Base-by-base conservation (phyloP, 1,140 invertebrate genomes). In the Linepithema humile region DNA sequence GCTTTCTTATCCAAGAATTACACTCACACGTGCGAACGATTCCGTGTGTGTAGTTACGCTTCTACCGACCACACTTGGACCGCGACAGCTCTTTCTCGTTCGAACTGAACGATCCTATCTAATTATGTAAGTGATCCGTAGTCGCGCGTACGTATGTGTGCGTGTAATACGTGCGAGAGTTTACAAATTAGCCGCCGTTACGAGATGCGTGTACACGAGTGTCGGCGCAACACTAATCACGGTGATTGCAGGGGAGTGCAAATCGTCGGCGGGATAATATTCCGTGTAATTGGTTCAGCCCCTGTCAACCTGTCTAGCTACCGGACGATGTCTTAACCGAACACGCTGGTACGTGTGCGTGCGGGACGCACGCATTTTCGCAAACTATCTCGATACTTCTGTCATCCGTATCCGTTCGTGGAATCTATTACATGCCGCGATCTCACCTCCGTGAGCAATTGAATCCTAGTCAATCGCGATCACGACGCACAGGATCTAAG, bases 221-320 rank as follows among this genome's bases (percentile, higher is more conserved):
- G 91, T 90, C 90, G 91, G 90, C 89, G 88, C 89, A 88, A 91
- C 91, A 89, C 92, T 93, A 93, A 93, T 93, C 91, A 92, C 88
- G 82, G 83, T 93, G 91, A 93, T 93, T 93, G 92, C 92, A 91
- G 90, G 89, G 91, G 74, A 90, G 91, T 87, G 89, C 82, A 89
- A 89, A 91, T 90, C 89, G 91, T 90, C 89, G 90, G 90, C 62
- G 83, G 85, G 91, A 93, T 93, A 93, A 91, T 93, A 92, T 92
- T 90, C 74, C 90, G 87, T 89, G 90, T 93, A 93, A 93, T 93
- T 93, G 92, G 92, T 92, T 91, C 92, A 92, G 92, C 87, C 91
- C 87, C 91, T 93, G 92, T 93, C 92, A 93, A 93, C 86, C 90
- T 92, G 91, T 92, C 91, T 92, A 89, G 86, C 87, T 89, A 85